Evolutionary conservation across 2,888 invertebrate species (phyloP).

Genomic region (Hypselothyrea guttata): DNA sequence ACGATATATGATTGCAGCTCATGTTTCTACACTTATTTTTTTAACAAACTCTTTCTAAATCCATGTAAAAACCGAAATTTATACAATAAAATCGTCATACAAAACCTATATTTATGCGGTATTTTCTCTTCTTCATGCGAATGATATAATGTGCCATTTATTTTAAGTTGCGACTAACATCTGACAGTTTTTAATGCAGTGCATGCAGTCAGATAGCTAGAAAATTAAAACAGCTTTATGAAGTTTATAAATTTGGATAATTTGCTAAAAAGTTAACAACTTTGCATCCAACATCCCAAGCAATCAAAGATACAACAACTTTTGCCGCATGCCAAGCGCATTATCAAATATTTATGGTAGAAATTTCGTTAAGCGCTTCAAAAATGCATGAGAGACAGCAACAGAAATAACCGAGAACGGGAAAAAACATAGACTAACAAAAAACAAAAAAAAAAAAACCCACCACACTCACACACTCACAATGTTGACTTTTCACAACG

Average conservation of each 20-base stretch:
- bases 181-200: not conserved
- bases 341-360: slow-evolving; percentile 51
- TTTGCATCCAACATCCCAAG: slow-evolving; percentile 18
- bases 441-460: not conserved
- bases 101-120: too few species aligned
- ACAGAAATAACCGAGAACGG: slow-evolving; percentile 9
- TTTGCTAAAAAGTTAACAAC: slow-evolving; percentile 28
- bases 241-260: slow-evolving; percentile 32
- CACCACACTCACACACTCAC: slow-evolving; percentile 1
- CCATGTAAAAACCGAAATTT: too few species aligned
- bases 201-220: slow-evolving; percentile 14
- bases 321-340: slow-evolving; percentile 33
- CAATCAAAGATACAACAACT: slow-evolving; percentile 34
- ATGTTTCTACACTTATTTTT: too few species aligned
- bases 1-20: too few species aligned
- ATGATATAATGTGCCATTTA: too few species aligned
- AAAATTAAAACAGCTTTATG: slow-evolving; percentile 22
- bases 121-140: too few species aligned
- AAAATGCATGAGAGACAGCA: slow-evolving; percentile 43
- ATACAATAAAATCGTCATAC: too few species aligned
- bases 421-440: not conserved
- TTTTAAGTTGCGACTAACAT: too few species aligned
- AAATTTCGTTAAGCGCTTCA: slow-evolving; percentile 40
- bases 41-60: too few species aligned
- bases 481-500: slow-evolving; percentile 45